Conservation (phyloP, 2,888 invertebrate species). For the Octonoba sinensis region DNA sequence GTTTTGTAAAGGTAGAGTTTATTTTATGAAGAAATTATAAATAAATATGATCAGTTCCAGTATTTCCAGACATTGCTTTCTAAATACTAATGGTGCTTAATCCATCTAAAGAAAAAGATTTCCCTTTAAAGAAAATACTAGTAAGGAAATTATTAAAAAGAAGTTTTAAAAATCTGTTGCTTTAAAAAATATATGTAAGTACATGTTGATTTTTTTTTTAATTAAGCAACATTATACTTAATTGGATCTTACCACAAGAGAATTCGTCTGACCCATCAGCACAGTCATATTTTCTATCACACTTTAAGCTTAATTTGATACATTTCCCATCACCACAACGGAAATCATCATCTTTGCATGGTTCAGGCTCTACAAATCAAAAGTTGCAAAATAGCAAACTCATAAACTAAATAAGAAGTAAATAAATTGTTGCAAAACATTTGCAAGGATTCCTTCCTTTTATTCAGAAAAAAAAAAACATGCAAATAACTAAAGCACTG, state of each 20-base stretch:
- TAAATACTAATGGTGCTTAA: no score
- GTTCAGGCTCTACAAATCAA: slow-evolving; percentile 13
- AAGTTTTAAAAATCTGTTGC: no score
- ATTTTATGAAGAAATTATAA: no score
- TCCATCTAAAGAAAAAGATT: no score
- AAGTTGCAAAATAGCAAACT: background rate
- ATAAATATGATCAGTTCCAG: no score
- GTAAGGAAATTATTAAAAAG: no score
- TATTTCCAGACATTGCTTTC: background rate
- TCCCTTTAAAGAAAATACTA: no score
- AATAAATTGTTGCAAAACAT: slow-evolving; percentile 1
- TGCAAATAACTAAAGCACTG: background rate
- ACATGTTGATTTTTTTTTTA: no score
- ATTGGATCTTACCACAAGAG: slow-evolving; percentile 74
- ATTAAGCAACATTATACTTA: background rate
- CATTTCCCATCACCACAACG: slow-evolving; percentile 67
- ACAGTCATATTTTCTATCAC: slow-evolving; percentile 76
- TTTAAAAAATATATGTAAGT: no score
- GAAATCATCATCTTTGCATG: slow-evolving; percentile 69
- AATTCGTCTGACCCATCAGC: slow-evolving; percentile 76
- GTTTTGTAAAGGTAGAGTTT: no score
- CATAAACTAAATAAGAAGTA: background rate
- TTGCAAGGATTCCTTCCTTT: background rate
- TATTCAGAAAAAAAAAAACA: background rate
- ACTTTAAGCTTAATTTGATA: slow-evolving; percentile 66